Evolutionary conservation across 2,113 vertebrate species (phyloP).

Genomic region (Callochromis pleurospilus): DNA sequence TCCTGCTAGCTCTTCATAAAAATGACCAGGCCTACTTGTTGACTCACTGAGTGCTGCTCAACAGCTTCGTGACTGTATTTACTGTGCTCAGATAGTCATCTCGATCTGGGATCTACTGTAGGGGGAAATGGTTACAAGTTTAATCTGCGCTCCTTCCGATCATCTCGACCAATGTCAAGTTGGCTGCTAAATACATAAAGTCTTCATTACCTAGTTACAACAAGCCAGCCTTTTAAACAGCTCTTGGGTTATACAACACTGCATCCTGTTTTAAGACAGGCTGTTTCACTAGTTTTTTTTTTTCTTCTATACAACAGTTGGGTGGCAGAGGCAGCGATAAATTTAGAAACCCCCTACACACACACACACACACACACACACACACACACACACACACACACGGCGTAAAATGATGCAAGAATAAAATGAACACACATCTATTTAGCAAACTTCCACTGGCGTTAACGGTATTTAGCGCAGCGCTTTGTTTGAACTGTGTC

Average conservation of each 20-base stretch:
- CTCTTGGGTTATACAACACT: background rate
- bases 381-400: background rate
- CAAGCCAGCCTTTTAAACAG: background rate
- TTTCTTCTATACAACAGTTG: background rate
- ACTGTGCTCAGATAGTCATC: background rate
- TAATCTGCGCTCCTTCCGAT: background rate
- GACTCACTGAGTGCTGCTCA: background rate
- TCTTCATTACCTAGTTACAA: background rate
- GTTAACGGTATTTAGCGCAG: background rate
- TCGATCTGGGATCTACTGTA: background rate
- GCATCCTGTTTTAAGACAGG: background rate
- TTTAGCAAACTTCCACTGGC: background rate
- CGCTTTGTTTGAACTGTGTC: background rate
- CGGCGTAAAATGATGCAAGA: background rate
- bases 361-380: background rate
- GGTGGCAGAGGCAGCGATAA: background rate
- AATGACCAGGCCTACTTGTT: background rate
- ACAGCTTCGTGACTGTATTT: background rate
- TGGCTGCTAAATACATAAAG: constrained; percentile 14
- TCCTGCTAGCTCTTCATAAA: background rate
- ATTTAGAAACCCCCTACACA: background rate
- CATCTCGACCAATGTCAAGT: background rate
- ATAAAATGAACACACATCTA: background rate
- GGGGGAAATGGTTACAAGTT: background rate
- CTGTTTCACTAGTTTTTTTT: background rate